A percentile compares a stretch with the other conserved stretches of the same genome.
Evolutionary conservation across 1,140 invertebrate species (phyloP).

Genomic region (Trachymyrmex septentrionalis): DNA sequence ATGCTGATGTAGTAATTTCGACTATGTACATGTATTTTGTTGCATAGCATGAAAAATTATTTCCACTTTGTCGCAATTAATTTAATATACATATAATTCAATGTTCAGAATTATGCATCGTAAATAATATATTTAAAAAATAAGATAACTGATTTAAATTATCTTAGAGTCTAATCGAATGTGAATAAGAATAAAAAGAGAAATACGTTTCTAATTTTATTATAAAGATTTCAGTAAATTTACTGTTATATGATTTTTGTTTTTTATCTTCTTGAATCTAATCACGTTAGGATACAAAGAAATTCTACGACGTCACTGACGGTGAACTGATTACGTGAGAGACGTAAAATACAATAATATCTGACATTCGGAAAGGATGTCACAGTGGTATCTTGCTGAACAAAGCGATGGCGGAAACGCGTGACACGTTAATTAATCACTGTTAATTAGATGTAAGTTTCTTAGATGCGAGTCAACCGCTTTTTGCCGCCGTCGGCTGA

Average conservation of each 20-base stretch:
- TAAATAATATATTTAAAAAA: not conserved
- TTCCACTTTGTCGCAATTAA: conserved; percentile 13
- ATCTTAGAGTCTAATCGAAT: not conserved
- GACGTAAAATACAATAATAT: conserved; percentile 21
- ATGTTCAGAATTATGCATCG: not conserved
- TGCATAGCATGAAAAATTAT: not conserved
- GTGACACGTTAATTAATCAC: conserved; percentile 70
- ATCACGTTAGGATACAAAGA: not conserved
- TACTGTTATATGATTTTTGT: not conserved
- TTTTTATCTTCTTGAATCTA: not conserved
- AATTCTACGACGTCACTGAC: not conserved
- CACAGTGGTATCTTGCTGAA: conserved; percentile 18
- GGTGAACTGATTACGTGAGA: not conserved
- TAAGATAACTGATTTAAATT: not conserved
- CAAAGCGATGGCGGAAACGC: conserved; percentile 24
- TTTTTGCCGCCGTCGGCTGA: conserved; percentile 71
- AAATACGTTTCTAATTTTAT: not conserved
- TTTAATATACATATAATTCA: not conserved
- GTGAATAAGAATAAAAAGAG: not conserved
- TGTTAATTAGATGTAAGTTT: conserved; percentile 76
- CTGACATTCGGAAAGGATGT: conserved; percentile 19
- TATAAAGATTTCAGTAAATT: not conserved
- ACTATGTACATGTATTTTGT: conserved; percentile 18
- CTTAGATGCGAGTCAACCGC: conserved; percentile 68
- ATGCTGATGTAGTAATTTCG: conserved; percentile 37